These are phyloP conservation scores for Oreohelix idahoensis DNA, from an alignment of 1,140 invertebrate species.

Conservation along the genomic window DNA sequence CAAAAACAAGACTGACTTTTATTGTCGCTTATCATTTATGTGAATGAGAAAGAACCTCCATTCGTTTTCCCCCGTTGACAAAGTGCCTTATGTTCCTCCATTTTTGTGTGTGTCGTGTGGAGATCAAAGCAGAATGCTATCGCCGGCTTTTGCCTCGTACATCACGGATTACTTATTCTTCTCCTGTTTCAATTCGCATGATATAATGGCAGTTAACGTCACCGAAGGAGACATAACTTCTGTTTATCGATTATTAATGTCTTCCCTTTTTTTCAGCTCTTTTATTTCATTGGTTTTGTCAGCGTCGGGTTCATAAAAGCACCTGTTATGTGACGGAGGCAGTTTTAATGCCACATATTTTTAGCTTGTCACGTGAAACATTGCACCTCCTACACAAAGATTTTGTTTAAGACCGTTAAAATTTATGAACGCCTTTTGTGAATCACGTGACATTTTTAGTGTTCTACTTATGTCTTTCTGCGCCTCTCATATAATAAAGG, in stretches of 20 bases:
- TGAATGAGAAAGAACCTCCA: background rate
- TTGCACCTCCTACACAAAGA: background rate
- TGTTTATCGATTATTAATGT: conserved; percentile 16
- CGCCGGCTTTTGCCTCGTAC: background rate
- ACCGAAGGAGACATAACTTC: background rate
- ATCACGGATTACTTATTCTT: conserved; percentile 11
- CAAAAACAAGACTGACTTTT: background rate
- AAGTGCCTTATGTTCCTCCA: background rate
- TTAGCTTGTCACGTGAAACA: background rate
- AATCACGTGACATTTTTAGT: background rate
- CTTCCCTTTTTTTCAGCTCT: background rate
- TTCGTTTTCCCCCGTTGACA: too few relatives aligned
- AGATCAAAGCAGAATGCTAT: background rate
- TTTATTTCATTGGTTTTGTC: background rate
- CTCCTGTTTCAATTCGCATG: background rate
- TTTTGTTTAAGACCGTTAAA: background rate
- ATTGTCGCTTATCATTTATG: background rate
- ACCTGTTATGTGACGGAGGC: background rate
- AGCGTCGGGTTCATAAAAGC: background rate
- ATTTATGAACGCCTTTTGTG: background rate
- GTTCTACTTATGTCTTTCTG: too few relatives aligned
- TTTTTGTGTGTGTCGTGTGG: background rate
- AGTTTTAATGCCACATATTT: too few relatives aligned
- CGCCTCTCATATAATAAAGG: too few relatives aligned
- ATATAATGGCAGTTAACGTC: conserved; percentile 24